Percentiles rank a stretch among this genome's conserved stretches.
Evolutionary conservation across 1,140 invertebrate species (phyloP).

Genomic region (Pinna nobilis): DNA sequence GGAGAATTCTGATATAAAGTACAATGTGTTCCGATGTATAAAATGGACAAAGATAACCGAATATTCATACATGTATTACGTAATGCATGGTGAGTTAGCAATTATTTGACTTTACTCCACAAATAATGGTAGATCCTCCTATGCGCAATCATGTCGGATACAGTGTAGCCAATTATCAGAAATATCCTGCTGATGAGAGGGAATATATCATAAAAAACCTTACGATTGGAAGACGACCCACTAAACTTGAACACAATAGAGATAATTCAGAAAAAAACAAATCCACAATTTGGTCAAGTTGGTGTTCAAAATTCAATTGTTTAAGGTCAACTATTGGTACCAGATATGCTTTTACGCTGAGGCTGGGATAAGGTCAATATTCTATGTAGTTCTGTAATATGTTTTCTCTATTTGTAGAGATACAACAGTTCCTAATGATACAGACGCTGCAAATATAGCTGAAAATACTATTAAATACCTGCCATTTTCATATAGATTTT

Average conservation of each 20-base stretch:
- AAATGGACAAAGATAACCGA: slow-evolving; percentile 18
- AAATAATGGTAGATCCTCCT: neutral
- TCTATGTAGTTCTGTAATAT: neutral
- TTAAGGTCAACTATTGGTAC: neutral
- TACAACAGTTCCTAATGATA: too few relatives aligned
- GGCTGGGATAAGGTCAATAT: slow-evolving; percentile 17
- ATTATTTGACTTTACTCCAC: neutral
- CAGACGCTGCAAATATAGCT: too few relatives aligned
- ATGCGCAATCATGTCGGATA: neutral
- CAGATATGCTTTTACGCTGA: neutral
- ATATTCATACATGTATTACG: slow-evolving; percentile 22
- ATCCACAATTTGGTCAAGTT: too few relatives aligned
- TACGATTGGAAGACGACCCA: neutral
- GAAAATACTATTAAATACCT: too few relatives aligned
- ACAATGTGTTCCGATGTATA: slow-evolving; percentile 24
- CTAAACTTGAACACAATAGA: neutral
- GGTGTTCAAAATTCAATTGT: neutral
- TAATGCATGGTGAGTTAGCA: slow-evolving; percentile 1
- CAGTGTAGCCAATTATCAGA: neutral
- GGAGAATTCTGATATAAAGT: neutral
- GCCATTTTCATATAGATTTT: too few relatives aligned
- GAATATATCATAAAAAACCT: neutral
- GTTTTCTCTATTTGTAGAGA: neutral
- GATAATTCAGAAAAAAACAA: neutral
- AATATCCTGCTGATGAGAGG: neutral